Percentiles rank a stretch among this genome's conserved stretches.
Conservation (phyloP, 2,888 invertebrate genomes). For the Ophioninae sp. region DNA sequence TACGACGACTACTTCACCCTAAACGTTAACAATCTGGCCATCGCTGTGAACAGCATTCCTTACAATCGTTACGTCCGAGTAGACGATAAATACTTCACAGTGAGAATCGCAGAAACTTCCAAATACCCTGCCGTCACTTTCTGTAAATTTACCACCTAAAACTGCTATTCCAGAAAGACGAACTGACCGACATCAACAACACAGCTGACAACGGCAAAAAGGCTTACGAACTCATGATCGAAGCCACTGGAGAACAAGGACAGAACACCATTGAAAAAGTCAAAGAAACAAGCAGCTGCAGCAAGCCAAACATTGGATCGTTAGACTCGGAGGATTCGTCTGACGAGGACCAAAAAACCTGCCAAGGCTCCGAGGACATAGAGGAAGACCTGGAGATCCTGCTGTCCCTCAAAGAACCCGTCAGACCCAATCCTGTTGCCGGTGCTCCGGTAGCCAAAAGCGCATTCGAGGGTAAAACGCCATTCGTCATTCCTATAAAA, state of each 20-base stretch:
- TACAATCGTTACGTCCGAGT: conserved; percentile 81
- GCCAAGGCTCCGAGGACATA: conserved; percentile 31
- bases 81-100: conserved; percentile 78
- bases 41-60: conserved; percentile 81
- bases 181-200: conserved; percentile 69
- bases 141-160: background rate
- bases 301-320: background rate
- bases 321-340: conserved; percentile 7
- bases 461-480: conserved; percentile 43
- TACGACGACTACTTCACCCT: conserved; percentile 80
- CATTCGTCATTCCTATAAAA: too few species aligned
- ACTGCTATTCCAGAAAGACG: conserved; percentile 69
- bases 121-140: background rate
- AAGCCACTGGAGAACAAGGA: conserved; percentile 24
- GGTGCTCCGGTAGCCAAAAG: conserved; percentile 33
- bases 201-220: conserved; percentile 64
- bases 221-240: conserved; percentile 43
- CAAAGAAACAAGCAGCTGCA: background rate
- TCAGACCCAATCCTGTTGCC: conserved; percentile 54
- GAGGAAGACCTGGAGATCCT: conserved; percentile 76
- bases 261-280: background rate
- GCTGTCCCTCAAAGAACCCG: conserved; percentile 73
- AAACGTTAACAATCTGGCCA: conserved; percentile 79
- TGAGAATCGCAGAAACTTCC: conserved; percentile 62
- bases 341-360: background rate